Conservation (phyloP, 1,140 invertebrate species). For the Hyposmocoma kahamanoa region DNA sequence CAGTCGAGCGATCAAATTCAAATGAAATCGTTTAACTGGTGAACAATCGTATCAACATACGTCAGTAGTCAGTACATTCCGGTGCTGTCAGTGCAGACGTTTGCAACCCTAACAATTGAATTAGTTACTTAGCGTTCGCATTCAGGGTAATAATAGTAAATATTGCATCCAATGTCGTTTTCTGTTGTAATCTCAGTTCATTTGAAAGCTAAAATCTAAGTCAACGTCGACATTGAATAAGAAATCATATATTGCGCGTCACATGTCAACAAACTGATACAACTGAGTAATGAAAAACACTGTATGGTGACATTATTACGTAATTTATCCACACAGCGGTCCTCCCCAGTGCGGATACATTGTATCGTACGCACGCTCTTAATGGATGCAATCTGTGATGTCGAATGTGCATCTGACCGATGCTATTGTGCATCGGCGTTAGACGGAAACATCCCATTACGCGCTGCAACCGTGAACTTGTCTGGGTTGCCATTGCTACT, state of each 20-base stretch:
- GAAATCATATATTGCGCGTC: no score
- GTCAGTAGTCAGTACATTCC: constrained; percentile 37
- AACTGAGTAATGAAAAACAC: no score
- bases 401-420: constrained; percentile 27
- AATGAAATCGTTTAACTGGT: constrained; percentile 56
- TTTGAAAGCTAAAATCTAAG: no score
- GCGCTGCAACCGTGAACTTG: constrained; percentile 16
- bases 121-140: no score
- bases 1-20: constrained; percentile 65
- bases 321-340: neutral
- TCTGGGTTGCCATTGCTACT: constrained; percentile 4
- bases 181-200: no score
- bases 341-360: neutral
- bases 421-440: constrained; percentile 30
- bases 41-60: constrained; percentile 62
- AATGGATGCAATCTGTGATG: constrained; percentile 25
- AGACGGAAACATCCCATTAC: constrained; percentile 45
- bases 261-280: no score
- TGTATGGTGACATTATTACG: neutral
- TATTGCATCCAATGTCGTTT: no score
- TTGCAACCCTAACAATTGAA: neutral
- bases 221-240: no score
- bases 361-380: neutral
- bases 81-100: neutral
- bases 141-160: no score